A percentile compares a stretch with the other conserved stretches of the same genome.
phyloP scores from a whole-genome alignment of 2,888 invertebrate species.

The Xanthorhoe designata region DNA sequence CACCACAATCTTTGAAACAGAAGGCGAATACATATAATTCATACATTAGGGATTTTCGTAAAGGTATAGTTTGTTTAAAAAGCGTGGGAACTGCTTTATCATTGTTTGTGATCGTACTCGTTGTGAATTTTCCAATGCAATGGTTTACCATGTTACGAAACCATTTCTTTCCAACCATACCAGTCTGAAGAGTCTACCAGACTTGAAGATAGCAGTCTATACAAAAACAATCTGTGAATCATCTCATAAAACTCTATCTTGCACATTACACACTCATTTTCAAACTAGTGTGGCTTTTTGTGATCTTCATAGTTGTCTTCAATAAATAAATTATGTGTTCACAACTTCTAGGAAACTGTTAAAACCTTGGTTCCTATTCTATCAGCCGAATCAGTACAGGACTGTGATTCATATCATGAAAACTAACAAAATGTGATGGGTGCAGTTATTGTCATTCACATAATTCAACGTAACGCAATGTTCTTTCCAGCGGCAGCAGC shows the following conservation, averaged over 20 bases:
- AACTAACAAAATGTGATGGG: constrained; percentile 2
- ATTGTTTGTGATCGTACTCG: constrained; percentile 42
- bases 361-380: not conserved
- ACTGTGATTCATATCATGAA: not conserved
- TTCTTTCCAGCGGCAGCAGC: constrained; percentile 88
- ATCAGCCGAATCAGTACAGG: not conserved
- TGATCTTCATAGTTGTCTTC: not conserved
- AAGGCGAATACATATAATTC: constrained; percentile 60
- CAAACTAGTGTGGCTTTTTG: constrained; percentile 17
- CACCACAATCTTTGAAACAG: constrained; percentile 71
- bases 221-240: not conserved
- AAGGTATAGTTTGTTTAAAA: constrained; percentile 44
- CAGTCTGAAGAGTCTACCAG: not conserved
- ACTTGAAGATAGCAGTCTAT: not conserved
- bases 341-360: constrained; percentile 1
- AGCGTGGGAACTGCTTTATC: constrained; percentile 56
- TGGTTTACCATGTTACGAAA: not conserved
- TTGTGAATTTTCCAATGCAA: not conserved
- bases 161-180: not conserved
- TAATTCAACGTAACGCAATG: not conserved
- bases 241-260: constrained; percentile 2
- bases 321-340: too few relatives aligned
- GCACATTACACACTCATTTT: constrained; percentile 6
- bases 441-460: not conserved
- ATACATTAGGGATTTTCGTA: constrained; percentile 32